Evolutionary conservation across 2,888 invertebrate species (phyloP).

Genomic region (Drosophila kuntzei): DNA sequence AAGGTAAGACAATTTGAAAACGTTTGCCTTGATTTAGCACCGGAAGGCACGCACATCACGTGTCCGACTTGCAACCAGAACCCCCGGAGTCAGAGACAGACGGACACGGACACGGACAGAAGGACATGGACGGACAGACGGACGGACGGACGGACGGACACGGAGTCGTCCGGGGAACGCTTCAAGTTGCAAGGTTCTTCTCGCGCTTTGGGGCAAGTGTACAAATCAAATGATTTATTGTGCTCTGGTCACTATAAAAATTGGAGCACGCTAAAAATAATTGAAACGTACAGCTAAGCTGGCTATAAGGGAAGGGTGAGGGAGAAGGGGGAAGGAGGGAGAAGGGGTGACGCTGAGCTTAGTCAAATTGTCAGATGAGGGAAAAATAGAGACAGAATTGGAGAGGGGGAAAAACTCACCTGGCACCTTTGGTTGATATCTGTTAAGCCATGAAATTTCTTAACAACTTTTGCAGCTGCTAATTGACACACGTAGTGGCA

Average conservation of each 20-base stretch:
- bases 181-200: conserved; percentile 3
- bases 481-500: conserved; percentile 58
- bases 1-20: conserved; percentile 77
- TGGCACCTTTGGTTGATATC: not conserved
- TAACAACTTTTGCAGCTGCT: conserved; percentile 52
- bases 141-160: not conserved
- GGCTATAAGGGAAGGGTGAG: not conserved
- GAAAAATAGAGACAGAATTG: not conserved
- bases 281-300: conserved; percentile 64
- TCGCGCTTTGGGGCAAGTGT: conserved; percentile 49
- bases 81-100: conserved; percentile 3
- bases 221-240: conserved; percentile 79
- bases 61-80: conserved; percentile 34
- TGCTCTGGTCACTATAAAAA: conserved; percentile 44
- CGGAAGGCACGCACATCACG: conserved; percentile 82
- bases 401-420: not conserved
- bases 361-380: conserved; percentile 1
- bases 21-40: conserved; percentile 79
- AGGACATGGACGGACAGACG: not conserved
- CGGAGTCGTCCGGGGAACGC: conserved; percentile 19
- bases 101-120: not conserved
- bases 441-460: conserved; percentile 31
- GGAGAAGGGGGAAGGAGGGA: not conserved
- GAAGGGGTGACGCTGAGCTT: not conserved
- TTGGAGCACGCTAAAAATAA: conserved; percentile 67